A percentile compares a stretch with the other conserved stretches of the same genome.
Evolutionary conservation across 1,140 invertebrate species (phyloP).

Genomic region (Eueides isabella): DNA sequence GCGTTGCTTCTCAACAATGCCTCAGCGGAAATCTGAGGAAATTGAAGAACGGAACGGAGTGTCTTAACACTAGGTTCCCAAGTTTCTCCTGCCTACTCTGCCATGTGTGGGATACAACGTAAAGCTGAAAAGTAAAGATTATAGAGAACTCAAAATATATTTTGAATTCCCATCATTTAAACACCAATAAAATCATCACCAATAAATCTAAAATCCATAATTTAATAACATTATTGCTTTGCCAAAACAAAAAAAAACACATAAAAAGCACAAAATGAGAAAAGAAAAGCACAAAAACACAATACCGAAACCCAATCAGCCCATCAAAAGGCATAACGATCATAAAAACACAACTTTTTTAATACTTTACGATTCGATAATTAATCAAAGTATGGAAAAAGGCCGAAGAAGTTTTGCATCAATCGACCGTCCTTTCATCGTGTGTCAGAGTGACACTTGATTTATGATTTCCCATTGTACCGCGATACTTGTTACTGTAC

Average conservation of each 20-base stretch:
- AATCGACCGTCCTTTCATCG: conserved; percentile 74
- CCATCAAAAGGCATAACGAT: conserved; percentile 21
- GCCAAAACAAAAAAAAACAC: neutral
- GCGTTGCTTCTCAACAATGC: too few species aligned
- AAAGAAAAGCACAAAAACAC: too few species aligned
- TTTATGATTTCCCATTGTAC: conserved; percentile 76
- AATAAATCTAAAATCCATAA: neutral
- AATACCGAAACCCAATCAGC: conserved; percentile 24
- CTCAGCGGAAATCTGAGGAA: too few species aligned
- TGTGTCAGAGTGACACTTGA: conserved; percentile 75
- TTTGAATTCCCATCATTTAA: neutral
- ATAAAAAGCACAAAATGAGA: neutral
- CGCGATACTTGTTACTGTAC: conserved; percentile 67
- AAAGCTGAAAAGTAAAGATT: too few species aligned
- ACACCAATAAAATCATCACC: neutral
- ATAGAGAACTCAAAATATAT: too few species aligned
- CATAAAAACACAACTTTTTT: conserved; percentile 40
- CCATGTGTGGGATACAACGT: too few species aligned
- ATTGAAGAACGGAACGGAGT: too few species aligned
- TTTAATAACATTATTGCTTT: neutral
- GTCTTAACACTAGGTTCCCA: too few species aligned
- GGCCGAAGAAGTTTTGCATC: conserved; percentile 71
- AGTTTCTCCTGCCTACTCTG: too few species aligned
- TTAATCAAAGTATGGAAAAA: conserved; percentile 69
- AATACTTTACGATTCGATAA: conserved; percentile 41